Evolutionary conservation across 2,888 invertebrate genomes (phyloP).

Genomic region (Brenthis hecate): DNA sequence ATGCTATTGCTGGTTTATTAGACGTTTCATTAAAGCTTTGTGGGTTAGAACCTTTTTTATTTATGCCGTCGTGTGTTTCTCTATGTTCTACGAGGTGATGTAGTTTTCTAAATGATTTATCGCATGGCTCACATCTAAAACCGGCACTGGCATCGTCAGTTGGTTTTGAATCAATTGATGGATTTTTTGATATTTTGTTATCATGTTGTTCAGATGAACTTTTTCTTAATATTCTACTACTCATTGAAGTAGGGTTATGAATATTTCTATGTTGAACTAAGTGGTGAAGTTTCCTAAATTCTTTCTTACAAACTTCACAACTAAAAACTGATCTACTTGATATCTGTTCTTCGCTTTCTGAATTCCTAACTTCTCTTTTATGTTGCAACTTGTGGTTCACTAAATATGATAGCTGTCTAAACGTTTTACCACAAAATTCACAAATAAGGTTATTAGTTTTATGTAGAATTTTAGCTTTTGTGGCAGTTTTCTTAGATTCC

Average conservation of each 20-base stretch:
- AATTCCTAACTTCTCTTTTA: slow-evolving; percentile 58
- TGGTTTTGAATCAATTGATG: slow-evolving; percentile 46
- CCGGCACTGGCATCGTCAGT: slow-evolving; percentile 68
- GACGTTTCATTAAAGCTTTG: slow-evolving; percentile 49
- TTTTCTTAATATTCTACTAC: slow-evolving; percentile 56
- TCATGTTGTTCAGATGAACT: slow-evolving; percentile 66
- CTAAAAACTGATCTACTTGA: slow-evolving; percentile 57
- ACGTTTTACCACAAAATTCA: slow-evolving; percentile 75
- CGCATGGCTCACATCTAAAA: slow-evolving; percentile 77
- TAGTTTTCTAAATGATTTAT: slow-evolving; percentile 77
- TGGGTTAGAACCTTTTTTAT: slow-evolving; percentile 57
- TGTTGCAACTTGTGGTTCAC: slow-evolving; percentile 71
- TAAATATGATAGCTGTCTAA: slow-evolving; percentile 74
- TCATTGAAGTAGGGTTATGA: slow-evolving; percentile 55
- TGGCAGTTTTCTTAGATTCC: slow-evolving; percentile 47
- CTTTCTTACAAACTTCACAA: slow-evolving; percentile 76
- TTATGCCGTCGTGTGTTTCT: slow-evolving; percentile 74
- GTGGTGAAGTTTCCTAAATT: slow-evolving; percentile 75
- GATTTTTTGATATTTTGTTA: slow-evolving; percentile 52
- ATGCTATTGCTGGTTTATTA: slow-evolving; percentile 45
- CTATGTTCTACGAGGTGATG: slow-evolving; percentile 78
- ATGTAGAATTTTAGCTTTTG: slow-evolving; percentile 41
- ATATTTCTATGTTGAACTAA: slow-evolving; percentile 75
- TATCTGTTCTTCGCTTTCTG: slow-evolving; percentile 43
- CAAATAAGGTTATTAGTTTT: slow-evolving; percentile 59